Base-by-base conservation (phyloP, 2,113 vertebrate genomes). In the Rhynchomys soricoides region DNA sequence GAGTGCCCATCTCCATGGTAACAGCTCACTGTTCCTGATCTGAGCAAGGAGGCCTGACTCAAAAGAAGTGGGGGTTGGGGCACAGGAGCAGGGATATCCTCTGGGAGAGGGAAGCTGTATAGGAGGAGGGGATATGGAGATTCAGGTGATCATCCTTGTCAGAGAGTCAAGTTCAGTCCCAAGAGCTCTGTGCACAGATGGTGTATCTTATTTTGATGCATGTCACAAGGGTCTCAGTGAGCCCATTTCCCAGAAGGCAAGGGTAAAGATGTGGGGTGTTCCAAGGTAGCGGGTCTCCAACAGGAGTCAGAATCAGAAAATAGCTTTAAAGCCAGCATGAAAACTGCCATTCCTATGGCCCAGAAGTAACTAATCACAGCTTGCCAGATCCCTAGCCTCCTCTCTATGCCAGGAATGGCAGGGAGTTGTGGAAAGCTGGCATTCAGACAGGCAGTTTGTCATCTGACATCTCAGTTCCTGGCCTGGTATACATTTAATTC, bases 1-100 rank as follows among this genome's bases (percentile, higher is more conserved):
- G 19, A 37, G 95, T 92, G 31, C 59, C 71, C 34, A 31, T 97
- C 82, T 37, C 97, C 94, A 91, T 97, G 94, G 89, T 45, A 93
- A 97, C 95, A 7, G 0, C 88, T 40, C 1, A 6, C 34, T 48
- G 45, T 22, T 40, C 34, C 89, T 68, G 66, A n/a, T 59, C 9
- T 19, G 89, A 81, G 82, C 29, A 24, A 43, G 2, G 22, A 19
- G 24, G 57, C 59, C 75, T 81, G 88, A n/a, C 70, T 81, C 64
- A 89, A 86, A 78, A 86, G 74, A 95, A 48, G 34, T 17, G 0
- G n/a, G 74, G 66, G 64, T 68, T 55, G 57, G 45, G 71, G 45
- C 75, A 9, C 48, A n/a, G 48, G 48, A 94, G 31, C 40, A 57
- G 66, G 75, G 3, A 3, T 34, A 37, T 13, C 43, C 78, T 22